Conservation (phyloP, 2,113 vertebrate species). For the Ovibos moschatus region DNA sequence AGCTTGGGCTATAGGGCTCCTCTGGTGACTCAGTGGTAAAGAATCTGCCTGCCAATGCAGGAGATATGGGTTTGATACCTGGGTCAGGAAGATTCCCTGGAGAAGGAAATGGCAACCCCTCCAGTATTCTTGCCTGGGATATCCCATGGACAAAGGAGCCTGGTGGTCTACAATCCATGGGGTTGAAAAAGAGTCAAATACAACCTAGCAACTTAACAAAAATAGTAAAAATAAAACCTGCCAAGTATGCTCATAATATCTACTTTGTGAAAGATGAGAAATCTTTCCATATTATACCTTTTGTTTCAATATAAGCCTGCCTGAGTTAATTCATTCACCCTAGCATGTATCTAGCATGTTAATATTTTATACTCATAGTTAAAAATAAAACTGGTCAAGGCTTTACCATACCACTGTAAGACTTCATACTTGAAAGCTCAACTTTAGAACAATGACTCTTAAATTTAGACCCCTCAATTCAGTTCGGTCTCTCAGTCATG, state of each 20-base stretch:
- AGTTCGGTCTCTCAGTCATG: no score
- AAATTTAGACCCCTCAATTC: not conserved
- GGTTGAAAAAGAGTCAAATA: not conserved
- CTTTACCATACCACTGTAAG: not conserved
- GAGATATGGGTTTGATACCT: not conserved
- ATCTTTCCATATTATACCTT: not conserved
- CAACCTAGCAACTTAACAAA: not conserved
- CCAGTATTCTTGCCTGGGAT: not conserved
- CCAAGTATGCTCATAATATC: not conserved
- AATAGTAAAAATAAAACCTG: not conserved
- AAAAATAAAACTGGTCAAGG: not conserved
- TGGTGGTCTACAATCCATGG: not conserved
- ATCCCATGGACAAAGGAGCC: not conserved
- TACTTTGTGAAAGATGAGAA: not conserved
- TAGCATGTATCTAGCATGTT: not conserved
- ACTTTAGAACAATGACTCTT: not conserved
- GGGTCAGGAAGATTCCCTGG: not conserved
- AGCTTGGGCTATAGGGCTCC: not conserved
- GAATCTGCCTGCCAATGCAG: not conserved
- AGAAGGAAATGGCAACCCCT: not conserved
- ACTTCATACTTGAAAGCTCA: not conserved
- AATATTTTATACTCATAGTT: not conserved
- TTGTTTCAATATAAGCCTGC: not conserved
- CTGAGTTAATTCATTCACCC: not conserved
- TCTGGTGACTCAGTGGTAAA: not conserved